Evolutionary conservation across 2,113 vertebrate species (phyloP).

Genomic region (Opisthocomus hoazin): DNA sequence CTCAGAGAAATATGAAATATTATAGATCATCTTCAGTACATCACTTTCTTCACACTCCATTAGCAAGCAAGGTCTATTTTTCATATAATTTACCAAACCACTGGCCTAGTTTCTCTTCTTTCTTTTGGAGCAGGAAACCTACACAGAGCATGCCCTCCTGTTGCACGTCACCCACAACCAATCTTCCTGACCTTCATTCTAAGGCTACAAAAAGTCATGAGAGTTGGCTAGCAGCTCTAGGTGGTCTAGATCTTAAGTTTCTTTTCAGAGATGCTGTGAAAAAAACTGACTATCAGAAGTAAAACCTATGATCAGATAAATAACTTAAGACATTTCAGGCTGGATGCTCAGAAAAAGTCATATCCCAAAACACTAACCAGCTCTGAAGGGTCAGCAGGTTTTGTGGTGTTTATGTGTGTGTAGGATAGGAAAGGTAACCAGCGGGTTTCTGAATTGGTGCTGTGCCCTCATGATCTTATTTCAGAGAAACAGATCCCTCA

Average conservation of each 20-base stretch:
- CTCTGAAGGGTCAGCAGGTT: neutral
- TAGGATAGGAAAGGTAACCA: neutral
- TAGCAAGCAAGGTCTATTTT: slow-evolving; percentile 70
- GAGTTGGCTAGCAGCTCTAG: neutral
- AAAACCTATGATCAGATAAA: neutral
- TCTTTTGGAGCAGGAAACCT: slow-evolving; percentile 48
- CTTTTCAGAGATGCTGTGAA: neutral
- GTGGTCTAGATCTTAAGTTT: neutral
- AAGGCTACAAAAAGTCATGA: neutral
- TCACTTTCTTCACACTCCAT: slow-evolving; percentile 75
- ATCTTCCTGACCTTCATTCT: neutral
- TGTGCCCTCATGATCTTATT: neutral
- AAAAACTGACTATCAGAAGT: neutral
- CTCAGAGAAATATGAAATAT: slow-evolving; percentile 74
- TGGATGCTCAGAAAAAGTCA: neutral
- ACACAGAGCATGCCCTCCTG: neutral
- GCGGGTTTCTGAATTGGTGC: neutral
- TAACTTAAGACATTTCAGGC: neutral
- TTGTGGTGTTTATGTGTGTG: neutral
- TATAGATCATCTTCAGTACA: slow-evolving; percentile 70
- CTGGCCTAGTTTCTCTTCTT: slow-evolving; percentile 68
- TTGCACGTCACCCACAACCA: neutral
- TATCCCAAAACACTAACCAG: neutral
- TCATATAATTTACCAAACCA: slow-evolving; percentile 75
- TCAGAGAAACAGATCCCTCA: neutral